Conservation (phyloP, 2,888 invertebrate genomes). For the Globia sparganii region DNA sequence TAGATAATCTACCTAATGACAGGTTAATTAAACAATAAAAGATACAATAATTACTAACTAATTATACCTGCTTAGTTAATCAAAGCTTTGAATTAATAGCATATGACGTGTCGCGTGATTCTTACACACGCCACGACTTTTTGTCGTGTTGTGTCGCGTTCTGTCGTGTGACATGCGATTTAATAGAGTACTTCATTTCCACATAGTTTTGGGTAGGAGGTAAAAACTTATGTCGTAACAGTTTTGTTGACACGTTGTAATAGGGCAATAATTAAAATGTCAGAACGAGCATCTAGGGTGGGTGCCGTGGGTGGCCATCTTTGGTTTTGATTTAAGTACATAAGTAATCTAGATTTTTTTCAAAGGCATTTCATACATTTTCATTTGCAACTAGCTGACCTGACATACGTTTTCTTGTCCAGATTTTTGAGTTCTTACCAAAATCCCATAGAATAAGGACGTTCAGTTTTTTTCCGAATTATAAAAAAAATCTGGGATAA, state of each 20-base stretch:
- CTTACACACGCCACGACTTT: constrained; percentile 12
- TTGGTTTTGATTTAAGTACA: not conserved
- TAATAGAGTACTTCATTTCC: constrained; percentile 18
- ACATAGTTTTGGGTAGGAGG: constrained; percentile 16
- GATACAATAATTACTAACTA: constrained; percentile 32
- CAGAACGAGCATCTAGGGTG: not conserved
- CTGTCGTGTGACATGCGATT: constrained; percentile 42
- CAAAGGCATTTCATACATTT: not conserved
- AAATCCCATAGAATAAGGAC: not conserved
- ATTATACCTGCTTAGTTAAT: constrained; percentile 28
- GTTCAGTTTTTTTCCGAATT: not conserved
- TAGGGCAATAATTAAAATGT: not conserved
- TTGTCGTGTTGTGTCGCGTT: constrained; percentile 35
- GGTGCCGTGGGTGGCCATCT: not conserved
- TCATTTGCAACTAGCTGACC: not conserved
- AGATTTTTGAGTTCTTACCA: not conserved
- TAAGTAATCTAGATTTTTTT: not conserved
- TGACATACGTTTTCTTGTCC: not conserved
- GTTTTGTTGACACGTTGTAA: not conserved
- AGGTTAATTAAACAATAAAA: constrained; percentile 25
- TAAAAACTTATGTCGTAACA: not conserved
- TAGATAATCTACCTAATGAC: constrained; percentile 31
- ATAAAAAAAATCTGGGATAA: not conserved
- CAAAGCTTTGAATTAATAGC: constrained; percentile 9
- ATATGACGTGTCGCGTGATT: constrained; percentile 15